Base-by-base conservation (phyloP, 2,888 invertebrate genomes). In the Teleiodes luculella region DNA sequence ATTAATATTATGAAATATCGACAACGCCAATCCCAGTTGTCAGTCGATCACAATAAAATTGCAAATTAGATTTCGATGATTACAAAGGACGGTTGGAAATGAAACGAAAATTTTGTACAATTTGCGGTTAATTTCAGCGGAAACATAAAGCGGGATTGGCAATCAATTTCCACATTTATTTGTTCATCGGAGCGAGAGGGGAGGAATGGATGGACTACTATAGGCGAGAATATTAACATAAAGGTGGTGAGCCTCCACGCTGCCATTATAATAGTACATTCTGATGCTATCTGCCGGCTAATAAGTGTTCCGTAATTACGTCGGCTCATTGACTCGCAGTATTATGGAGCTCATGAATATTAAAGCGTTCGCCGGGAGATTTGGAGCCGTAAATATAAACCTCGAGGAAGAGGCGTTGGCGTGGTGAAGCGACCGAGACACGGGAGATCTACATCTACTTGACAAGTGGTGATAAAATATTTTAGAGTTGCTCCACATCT, bases 301-400 rank as follows among this genome's bases (percentile, higher is more conserved):
- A 78, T 80, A 78, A 78, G 75, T 67, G 63, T 62, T 61, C 58
- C 55, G 71, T 82, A 78, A 83, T 83, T 75, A 78, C 62, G 62
- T 64, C 47, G 54, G 52, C 52, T 53, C 58, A 63, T 76, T 70
- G 73, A 71, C 69, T 74, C 64, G 51, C 69, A 58, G 68, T 69
- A 74, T 74, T 74, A 72, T 74, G 73, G 66, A 56, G 59, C 64
- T 64, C 70, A 68, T 78, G 74, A 78, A 79, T 78, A 80, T 70
- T 70, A 79, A 74, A 76, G 75, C 74, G 68, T 71, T 71, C 31
- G n/a, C 5, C 20, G 61, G 51, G 56, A 61, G 57, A 60, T 64
- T 68, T 63, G 61, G 53, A 54, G 59, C 56, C 18, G 39, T 33
- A 33, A 33, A 33, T n/a, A 11, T 11, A 33, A 33, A 33, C 4